Percentiles rank a stretch among this genome's conserved stretches.
Evolutionary conservation across 2,797 vertebrate genomes (phyloP).

Genomic region (Pelobates cultripes): DNA sequence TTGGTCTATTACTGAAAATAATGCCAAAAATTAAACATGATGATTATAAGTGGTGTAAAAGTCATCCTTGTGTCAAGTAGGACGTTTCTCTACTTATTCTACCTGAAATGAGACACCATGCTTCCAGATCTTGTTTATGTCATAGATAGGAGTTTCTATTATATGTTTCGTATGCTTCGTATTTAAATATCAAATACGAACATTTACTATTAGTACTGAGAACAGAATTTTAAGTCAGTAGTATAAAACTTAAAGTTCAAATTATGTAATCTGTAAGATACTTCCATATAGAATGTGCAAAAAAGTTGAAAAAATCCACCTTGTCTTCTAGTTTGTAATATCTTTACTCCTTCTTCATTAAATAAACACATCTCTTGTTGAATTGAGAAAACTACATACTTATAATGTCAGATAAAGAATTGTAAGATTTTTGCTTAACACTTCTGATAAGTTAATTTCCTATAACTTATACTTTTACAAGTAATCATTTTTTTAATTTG

Average conservation of each 20-base stretch:
- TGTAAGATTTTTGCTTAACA: conserved; percentile 38
- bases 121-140: conserved; percentile 6
- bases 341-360: not conserved
- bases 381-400: conserved; percentile 49
- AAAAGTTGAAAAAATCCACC: not conserved
- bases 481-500: conserved; percentile 64
- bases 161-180: not conserved
- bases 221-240: not conserved
- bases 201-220: not conserved
- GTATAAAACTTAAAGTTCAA: no score
- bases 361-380: conserved; percentile 40
- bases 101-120: not conserved
- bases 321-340: not conserved
- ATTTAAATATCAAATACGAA: not conserved
- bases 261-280: not conserved
- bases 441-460: conserved; percentile 67
- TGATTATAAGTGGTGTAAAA: conserved; percentile 15
- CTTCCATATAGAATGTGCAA: not conserved
- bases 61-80: conserved; percentile 26
- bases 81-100: not conserved
- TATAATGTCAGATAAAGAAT: conserved; percentile 60
- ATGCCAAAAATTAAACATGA: conserved; percentile 9
- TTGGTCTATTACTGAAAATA: conserved; percentile 27
- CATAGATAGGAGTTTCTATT: not conserved
- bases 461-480: conserved; percentile 67